Conservation (phyloP, 2,888 invertebrate genomes). For the Mythimna pallens region DNA sequence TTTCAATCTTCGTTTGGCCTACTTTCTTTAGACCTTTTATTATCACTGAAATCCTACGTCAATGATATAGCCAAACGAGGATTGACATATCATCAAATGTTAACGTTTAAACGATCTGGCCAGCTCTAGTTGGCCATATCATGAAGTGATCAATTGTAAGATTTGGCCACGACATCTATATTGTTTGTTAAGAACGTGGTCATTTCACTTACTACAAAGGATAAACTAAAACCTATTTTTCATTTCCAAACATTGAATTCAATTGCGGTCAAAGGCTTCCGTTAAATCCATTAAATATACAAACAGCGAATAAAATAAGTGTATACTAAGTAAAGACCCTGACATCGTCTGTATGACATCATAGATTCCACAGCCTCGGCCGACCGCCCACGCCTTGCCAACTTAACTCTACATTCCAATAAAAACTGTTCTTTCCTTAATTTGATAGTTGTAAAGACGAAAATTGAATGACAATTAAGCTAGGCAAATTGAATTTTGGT, state of each 20-base stretch:
- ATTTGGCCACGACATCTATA: too few relatives aligned
- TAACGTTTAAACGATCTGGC: too few relatives aligned
- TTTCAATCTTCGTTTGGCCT: too few relatives aligned
- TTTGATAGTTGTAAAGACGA: slow-evolving; percentile 23
- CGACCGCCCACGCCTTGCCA: slow-evolving; percentile 70
- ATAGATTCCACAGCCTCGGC: slow-evolving; percentile 70
- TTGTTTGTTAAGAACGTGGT: background rate
- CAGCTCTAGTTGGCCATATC: too few relatives aligned
- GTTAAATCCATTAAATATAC: slow-evolving; percentile 57
- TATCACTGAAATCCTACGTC: too few relatives aligned
- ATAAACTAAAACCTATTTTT: slow-evolving; percentile 3
- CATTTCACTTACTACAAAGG: background rate
- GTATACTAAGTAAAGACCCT: slow-evolving; percentile 76
- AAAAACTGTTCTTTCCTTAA: slow-evolving; percentile 33
- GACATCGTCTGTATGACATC: slow-evolving; percentile 79
- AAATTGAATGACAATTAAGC: slow-evolving; percentile 33
- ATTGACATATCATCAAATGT: too few relatives aligned
- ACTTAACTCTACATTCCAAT: slow-evolving; percentile 29
- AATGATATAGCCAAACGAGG: too few relatives aligned
- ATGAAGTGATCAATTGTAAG: too few relatives aligned
- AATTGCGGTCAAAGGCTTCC: slow-evolving; percentile 34
- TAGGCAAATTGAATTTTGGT: slow-evolving; percentile 18
- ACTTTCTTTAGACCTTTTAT: too few relatives aligned
- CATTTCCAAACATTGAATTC: slow-evolving; percentile 6
- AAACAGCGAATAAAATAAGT: slow-evolving; percentile 62